Percentiles rank a stretch among this genome's conserved stretches.
Evolutionary conservation across 2,888 invertebrate genomes (phyloP).

Genomic region (Exephanes ischioxanthus): DNA sequence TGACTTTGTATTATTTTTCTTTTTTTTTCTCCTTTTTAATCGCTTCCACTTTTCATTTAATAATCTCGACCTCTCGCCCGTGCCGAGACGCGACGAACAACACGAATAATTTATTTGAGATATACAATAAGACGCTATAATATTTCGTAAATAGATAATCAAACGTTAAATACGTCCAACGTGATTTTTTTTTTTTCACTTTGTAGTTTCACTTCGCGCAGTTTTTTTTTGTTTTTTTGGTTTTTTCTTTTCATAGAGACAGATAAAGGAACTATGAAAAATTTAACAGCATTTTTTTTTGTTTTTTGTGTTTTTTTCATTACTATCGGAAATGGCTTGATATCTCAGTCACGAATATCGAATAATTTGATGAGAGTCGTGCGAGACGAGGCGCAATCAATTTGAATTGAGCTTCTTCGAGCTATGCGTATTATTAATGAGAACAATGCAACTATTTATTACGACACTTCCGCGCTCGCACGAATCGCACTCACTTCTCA

Average conservation of each 20-base stretch:
- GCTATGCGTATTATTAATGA: constrained; percentile 34
- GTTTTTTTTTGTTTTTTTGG: constrained; percentile 18
- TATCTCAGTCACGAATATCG: constrained; percentile 60
- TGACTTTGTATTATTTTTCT: constrained; percentile 41
- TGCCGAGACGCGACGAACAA: constrained; percentile 65
- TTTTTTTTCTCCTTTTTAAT: constrained; percentile 42
- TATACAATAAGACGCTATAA: constrained; percentile 71
- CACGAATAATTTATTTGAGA: constrained; percentile 70
- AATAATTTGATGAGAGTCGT: constrained; percentile 43
- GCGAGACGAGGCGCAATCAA: constrained; percentile 51
- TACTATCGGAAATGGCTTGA: constrained; percentile 57
- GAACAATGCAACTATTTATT: constrained; percentile 37
- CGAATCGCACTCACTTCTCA: constrained; percentile 30
- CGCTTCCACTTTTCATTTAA: constrained; percentile 56
- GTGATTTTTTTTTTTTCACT: constrained; percentile 43
- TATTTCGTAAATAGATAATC: constrained; percentile 68
- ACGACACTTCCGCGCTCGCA: constrained; percentile 46
- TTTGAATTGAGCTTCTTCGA: constrained; percentile 58
- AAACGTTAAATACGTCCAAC: constrained; percentile 72
- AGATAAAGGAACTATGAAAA: constrained; percentile 77
- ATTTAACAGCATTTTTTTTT: constrained; percentile 71
- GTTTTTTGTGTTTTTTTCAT: constrained; percentile 62
- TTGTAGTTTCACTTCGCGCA: constrained; percentile 15
- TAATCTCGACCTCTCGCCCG: constrained; percentile 56
- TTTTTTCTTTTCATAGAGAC: constrained; percentile 68